Base-by-base conservation (phyloP, 2,113 vertebrate species). In the Hippocampus mohnikei region DNA sequence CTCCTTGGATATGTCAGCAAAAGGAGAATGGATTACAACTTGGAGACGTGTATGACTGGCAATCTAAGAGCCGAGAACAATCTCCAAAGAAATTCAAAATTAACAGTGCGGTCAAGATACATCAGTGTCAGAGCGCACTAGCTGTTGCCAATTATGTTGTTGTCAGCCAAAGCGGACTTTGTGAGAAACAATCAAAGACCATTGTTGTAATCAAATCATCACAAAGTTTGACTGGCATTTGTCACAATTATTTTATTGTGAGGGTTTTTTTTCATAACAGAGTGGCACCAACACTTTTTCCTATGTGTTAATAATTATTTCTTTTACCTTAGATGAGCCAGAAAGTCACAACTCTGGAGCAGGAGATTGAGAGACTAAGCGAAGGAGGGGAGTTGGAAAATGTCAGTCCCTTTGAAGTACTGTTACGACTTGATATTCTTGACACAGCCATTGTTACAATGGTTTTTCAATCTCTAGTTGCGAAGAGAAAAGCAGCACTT, bases 401-500 rank as follows among this genome's bases (percentile, higher is more conserved):
- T 87, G 95, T 96, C 13, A 85, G 90, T 91, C 2, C 12, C 62
- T 53, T 27, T 41, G 1, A 71, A 69, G 50, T 21, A 2, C 48
- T 42, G 12, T 9, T n/a, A 70, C 48, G 3, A 0, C 4, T 58
- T 44, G 18, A 8, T 61, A 9, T 33, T 25, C 5, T 65, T 56
- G 2, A 42, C 16, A 8, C 9, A 29, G 21, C 27, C 23, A 12
- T 58, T 53, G 18, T 66, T 44, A 12, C 3, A 37, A 8, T 27
- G 23, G n/a, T 44, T 42, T 21, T 2, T 55, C 48, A 52, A 13
- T 60, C 71, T 74, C 25, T 37, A 98, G 97, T 84, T 98, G 82
- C 94, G 93, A 91, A 92, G 92, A 92, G 95, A 95, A 76, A 94
- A 93, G 87, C 94, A 95, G 76, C 95, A 96, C 78, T 92, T 99